Base-by-base conservation (phyloP, 1,140 invertebrate genomes). In the Drosophila triauraria region DNA sequence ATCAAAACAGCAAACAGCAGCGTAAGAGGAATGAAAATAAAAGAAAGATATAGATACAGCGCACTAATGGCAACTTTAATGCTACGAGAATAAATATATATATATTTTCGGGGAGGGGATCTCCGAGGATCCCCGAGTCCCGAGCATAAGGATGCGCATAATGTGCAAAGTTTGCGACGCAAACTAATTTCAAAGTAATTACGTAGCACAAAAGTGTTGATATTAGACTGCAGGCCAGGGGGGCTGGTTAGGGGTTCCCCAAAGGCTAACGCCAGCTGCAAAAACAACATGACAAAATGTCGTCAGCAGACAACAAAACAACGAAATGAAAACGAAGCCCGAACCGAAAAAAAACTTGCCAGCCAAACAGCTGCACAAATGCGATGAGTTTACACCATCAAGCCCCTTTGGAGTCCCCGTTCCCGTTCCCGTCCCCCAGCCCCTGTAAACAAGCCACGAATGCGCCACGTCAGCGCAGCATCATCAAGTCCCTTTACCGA, bases 151-250 rank as follows among this genome's bases (percentile, higher is more conserved):
- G 84, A 88, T 88, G 85, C 85, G 85, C 85, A 90, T 90, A 90
- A 90, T 90, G 85, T 90, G 81, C 85, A 90, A 90, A 90, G 81
- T 90, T 90, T 90, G 81, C 82, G 86, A 76, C 86, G 85, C 81
- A 90, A 90, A 90, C 85, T 90, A 90, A 90, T 90, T 90, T 90
- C 85, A 90, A 90, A 90, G 85, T 90, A 90, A 90, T 90, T 90
- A 90, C 85, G 85, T 80, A 90, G 85, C 85, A 90, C 86, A 90
- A 90, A 90, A 90, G 85, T 90, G 85, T 90, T 90, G 85, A 90
- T 90, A 90, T 90, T 90, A 87, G 84, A 88, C 80, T 80, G 84
- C 84, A 75, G 76, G 62, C 27, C 47, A 50, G 4, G 32, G 42
- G 67, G 48, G n/a, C 23, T 40, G 42, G 47, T 30, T 44, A 25